Evolutionary conservation across 2,888 invertebrate genomes (phyloP).

Genomic region (Acrobasis repandana): DNA sequence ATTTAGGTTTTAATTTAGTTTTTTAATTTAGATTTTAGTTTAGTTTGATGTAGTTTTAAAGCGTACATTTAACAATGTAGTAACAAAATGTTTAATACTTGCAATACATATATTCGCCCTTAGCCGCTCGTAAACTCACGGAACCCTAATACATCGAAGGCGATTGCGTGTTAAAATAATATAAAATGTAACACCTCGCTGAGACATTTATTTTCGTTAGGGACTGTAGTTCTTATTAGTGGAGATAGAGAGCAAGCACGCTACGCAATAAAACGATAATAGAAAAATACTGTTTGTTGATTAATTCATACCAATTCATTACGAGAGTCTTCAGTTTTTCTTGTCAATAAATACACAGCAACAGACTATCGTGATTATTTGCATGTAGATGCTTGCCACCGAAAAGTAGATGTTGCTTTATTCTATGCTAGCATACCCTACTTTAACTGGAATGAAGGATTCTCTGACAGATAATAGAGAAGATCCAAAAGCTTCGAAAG

Average conservation of each 20-base stretch:
- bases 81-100: neutral
- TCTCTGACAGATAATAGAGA: too few species aligned
- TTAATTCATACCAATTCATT: conserved; percentile 46
- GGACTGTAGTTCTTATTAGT: conserved; percentile 62
- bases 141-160: conserved; percentile 45
- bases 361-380: too few species aligned
- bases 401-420: too few species aligned
- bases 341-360: too few species aligned
- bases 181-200: conserved; percentile 71
- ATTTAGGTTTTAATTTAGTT: too few species aligned
- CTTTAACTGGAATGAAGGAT: too few species aligned
- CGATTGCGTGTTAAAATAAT: conserved; percentile 68
- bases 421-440: too few species aligned
- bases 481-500: too few species aligned
- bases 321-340: neutral
- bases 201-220: conserved; percentile 74
- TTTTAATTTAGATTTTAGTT: too few species aligned
- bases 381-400: too few species aligned
- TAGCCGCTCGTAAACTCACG: conserved; percentile 23
- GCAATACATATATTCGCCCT: conserved; percentile 1
- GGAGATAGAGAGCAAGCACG: conserved; percentile 68
- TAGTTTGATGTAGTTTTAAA: too few species aligned
- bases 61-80: neutral
- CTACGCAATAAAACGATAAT: conserved; percentile 64
- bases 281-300: conserved; percentile 58